phyloP scores from a whole-genome alignment of 2,888 invertebrate species.

The Norana najaformis region DNA sequence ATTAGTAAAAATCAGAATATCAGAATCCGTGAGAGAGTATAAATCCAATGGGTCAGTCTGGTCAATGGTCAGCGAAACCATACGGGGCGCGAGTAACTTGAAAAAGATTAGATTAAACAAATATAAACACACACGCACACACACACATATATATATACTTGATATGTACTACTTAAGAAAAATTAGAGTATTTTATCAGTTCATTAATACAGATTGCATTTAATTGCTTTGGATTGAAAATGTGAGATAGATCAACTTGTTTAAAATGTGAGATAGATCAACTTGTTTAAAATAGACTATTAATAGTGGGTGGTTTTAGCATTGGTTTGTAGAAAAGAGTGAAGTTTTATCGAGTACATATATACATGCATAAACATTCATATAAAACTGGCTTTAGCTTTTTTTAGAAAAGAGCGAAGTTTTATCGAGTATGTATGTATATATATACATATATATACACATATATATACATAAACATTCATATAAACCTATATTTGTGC shows the following conservation, averaged over 20 bases:
- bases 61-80: no score
- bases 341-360: not conserved
- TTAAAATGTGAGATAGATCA: not conserved
- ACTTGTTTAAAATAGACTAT: not conserved
- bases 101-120: no score
- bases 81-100: no score
- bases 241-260: not conserved
- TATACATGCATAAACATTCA: not conserved
- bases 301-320: not conserved
- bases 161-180: no score
- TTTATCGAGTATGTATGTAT: not conserved
- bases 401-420: no score
- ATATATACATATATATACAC: not conserved
- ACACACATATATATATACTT: no score
- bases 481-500: not conserved
- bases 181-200: not conserved
- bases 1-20: no score
- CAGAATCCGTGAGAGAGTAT: no score
- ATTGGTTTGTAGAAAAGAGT: not conserved
- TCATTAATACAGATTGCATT: not conserved
- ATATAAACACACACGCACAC: no score
- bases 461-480: not conserved
- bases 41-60: no score
- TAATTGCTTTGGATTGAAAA: not conserved
- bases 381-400: no score